Evolutionary conservation across 2,888 invertebrate genomes (phyloP).

Genomic region (Boloria selene): DNA sequence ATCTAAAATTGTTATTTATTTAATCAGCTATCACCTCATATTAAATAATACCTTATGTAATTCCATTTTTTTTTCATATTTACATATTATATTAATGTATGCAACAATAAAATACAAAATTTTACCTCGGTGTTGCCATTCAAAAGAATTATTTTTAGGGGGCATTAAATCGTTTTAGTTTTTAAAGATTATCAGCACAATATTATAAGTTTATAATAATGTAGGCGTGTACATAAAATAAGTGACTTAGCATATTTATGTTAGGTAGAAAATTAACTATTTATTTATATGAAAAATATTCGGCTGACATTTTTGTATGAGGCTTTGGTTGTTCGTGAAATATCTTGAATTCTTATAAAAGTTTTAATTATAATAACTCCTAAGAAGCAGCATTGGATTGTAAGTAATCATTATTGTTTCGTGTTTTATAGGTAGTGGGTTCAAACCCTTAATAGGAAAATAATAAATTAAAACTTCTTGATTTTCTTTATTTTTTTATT

Average conservation of each 20-base stretch:
- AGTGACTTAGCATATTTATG: constrained; percentile 40
- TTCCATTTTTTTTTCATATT: no score
- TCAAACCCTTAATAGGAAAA: no score
- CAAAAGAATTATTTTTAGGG: constrained; percentile 10
- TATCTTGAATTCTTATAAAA: not conserved
- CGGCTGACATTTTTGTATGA: not conserved
- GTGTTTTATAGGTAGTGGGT: no score
- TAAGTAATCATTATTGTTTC: no score
- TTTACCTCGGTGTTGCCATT: constrained; percentile 22
- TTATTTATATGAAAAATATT: constrained; percentile 31
- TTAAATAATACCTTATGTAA: no score
- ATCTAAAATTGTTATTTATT: not conserved
- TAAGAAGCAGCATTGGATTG: not conserved
- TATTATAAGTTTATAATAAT: constrained; percentile 26
- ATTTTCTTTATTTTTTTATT: not conserved
- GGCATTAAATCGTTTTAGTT: constrained; percentile 32
- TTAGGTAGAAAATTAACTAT: constrained; percentile 36
- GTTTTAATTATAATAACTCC: no score
- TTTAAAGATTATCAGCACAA: constrained; percentile 26
- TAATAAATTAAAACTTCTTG: no score
- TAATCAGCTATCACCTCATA: no score
- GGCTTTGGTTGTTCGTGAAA: not conserved
- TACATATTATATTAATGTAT: no score
- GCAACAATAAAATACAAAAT: no score
- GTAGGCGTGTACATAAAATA: constrained; percentile 27